phyloP scores from a whole-genome alignment of 1,140 invertebrate species.

The Temnothorax curvispinosus region DNA sequence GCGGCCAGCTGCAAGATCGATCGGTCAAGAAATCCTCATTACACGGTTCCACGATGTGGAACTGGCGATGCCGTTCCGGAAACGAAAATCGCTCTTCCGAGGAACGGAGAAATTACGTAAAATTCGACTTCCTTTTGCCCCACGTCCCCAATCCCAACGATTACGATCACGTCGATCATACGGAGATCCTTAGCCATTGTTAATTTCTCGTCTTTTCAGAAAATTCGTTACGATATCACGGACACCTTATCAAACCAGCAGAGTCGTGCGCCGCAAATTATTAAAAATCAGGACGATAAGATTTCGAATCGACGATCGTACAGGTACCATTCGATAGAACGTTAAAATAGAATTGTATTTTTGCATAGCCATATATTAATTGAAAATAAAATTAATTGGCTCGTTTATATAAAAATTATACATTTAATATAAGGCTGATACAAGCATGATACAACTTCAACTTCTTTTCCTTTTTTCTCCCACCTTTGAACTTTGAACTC shows the following conservation, averaged over 20 bases:
- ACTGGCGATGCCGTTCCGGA: constrained; percentile 44
- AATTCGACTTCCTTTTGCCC: constrained; percentile 8
- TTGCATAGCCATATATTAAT: neutral
- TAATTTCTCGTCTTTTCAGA: constrained; percentile 28
- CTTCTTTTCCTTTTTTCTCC: neutral
- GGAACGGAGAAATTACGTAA: constrained; percentile 47
- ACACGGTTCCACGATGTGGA: constrained; percentile 38
- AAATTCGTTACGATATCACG: neutral
- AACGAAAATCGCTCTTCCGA: constrained; percentile 39
- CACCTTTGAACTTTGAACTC: neutral
- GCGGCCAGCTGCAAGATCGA: constrained; percentile 45
- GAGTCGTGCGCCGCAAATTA: constrained; percentile 2
- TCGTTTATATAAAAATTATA: neutral
- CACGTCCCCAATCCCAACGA: neutral
- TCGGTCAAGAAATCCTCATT: constrained; percentile 46
- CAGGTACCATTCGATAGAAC: neutral
- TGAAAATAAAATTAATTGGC: neutral
- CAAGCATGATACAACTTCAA: neutral
- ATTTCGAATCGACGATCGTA: neutral
- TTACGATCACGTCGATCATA: constrained; percentile 19
- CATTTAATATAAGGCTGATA: neutral
- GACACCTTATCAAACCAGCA: neutral
- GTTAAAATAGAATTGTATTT: neutral
- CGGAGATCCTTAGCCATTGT: neutral
- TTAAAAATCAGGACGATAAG: constrained; percentile 8